These are phyloP conservation scores for Lithobates sylvaticus DNA, from an alignment of 2,797 vertebrate genomes.

Conservation along the genomic window DNA sequence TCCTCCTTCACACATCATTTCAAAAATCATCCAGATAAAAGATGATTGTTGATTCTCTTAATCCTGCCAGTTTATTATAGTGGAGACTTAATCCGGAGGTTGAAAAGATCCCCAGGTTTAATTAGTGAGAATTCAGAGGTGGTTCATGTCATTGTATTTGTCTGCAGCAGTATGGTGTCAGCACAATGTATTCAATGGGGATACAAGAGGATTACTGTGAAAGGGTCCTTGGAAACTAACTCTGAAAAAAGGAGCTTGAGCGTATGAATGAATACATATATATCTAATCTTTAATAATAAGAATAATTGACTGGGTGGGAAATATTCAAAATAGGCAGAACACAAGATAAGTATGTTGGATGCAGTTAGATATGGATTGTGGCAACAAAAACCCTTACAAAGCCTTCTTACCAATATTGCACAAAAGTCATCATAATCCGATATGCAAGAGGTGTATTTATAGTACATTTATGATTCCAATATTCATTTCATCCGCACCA, in stretches of 20 bases:
- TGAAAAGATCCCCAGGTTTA: constrained; percentile 6
- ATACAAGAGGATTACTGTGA: not conserved
- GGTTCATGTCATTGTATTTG: not conserved
- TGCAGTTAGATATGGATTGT: not conserved
- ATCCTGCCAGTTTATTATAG: not conserved
- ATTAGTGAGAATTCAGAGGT: not conserved
- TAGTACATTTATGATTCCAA: not conserved
- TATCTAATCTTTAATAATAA: not conserved
- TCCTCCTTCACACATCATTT: not conserved
- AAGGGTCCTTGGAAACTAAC: not conserved
- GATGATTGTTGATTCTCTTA: not conserved
- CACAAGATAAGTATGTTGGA: not conserved
- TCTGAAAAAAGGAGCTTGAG: not conserved
- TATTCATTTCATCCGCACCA: not conserved
- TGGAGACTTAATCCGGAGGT: not conserved
- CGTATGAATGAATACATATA: not conserved
- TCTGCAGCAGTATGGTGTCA: not conserved
- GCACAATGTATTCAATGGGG: not conserved
- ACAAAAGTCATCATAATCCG: not conserved
- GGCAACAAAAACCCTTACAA: not conserved
- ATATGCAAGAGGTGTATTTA: not conserved
- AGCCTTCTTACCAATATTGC: not conserved
- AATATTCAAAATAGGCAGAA: not conserved
- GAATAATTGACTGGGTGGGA: not conserved
- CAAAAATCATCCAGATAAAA: not conserved